A percentile compares a stretch with the other conserved stretches of the same genome.
These are phyloP conservation scores for Oncorhynchus tshawytscha DNA, from an alignment of 2,113 vertebrate genomes.

Conservation along the genomic window DNA sequence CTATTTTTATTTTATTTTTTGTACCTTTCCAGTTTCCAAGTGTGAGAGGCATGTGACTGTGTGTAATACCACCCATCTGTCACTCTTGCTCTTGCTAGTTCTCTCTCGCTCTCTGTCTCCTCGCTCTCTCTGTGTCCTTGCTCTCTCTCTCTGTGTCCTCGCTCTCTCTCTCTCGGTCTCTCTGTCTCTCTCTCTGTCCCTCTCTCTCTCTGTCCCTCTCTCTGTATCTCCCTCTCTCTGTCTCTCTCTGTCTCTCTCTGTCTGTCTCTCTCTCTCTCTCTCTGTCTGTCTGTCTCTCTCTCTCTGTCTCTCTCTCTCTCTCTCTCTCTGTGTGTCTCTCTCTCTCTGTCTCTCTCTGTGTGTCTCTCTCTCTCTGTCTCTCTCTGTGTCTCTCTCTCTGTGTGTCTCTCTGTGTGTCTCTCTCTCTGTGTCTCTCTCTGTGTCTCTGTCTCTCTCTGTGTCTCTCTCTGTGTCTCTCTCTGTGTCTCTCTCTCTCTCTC, in stretches of 20 bases:
- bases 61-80: background rate
- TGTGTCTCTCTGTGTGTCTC: too few species aligned
- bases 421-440: too few species aligned
- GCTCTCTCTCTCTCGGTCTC: constrained; percentile 22
- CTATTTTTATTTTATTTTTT: constrained; percentile 54
- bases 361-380: too few species aligned
- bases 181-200: background rate
- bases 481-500: too few species aligned
- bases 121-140: background rate
- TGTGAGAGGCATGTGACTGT: constrained; percentile 17
- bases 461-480: background rate
- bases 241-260: constrained; percentile 8
- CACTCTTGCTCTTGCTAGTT: background rate
- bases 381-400: too few species aligned
- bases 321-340: too few species aligned
- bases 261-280: too few species aligned
- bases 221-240: constrained; percentile 16
- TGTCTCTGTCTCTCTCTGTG: background rate
- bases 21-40: constrained; percentile 35
- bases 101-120: too few species aligned
- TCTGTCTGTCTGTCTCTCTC: constrained; percentile 7
- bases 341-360: too few species aligned
- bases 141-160: background rate
- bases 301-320: constrained; percentile 1
- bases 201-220: constrained; percentile 7